Evolutionary conservation across 2,113 vertebrate species (phyloP).

Genomic region (Paradoxurus hermaphroditus): DNA sequence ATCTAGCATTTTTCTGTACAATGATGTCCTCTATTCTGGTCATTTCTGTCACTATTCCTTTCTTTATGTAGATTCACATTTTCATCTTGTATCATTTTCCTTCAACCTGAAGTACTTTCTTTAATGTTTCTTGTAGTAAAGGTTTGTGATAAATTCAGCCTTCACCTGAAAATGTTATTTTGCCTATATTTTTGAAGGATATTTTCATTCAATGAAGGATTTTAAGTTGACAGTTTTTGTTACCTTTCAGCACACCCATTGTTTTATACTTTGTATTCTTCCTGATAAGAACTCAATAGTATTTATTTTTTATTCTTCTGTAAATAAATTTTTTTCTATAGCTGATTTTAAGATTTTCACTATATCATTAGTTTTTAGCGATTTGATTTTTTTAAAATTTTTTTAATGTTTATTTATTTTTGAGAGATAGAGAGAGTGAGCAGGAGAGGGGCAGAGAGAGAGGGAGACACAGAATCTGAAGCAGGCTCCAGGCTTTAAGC

Average conservation of each 20-base stretch:
- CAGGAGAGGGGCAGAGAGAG: no score
- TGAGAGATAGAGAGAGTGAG: no score
- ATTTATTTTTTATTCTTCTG: neutral
- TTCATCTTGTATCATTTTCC: neutral
- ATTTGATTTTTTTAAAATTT: conserved; percentile 33
- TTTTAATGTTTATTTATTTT: no score
- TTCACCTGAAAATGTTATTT: neutral
- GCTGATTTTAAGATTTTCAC: neutral
- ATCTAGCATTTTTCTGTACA: conserved; percentile 93
- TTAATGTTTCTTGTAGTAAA: conserved; percentile 1
- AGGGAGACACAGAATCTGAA: no score
- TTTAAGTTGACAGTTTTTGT: neutral
- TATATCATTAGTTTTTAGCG: neutral
- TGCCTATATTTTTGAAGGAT: conserved; percentile 21
- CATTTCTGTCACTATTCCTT: conserved; percentile 39
- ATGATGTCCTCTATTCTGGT: conserved; percentile 89
- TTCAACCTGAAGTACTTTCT: neutral
- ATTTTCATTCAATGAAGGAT: neutral
- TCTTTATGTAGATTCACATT: neutral
- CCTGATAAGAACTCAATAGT: conserved; percentile 10
- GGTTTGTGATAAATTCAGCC: neutral
- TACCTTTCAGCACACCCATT: neutral
- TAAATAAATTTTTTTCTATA: neutral
- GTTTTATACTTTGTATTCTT: neutral
- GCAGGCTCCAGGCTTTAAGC: no score